Evolutionary conservation across 2,113 vertebrate genomes (phyloP).

Genomic region (Mus spicilegus): DNA sequence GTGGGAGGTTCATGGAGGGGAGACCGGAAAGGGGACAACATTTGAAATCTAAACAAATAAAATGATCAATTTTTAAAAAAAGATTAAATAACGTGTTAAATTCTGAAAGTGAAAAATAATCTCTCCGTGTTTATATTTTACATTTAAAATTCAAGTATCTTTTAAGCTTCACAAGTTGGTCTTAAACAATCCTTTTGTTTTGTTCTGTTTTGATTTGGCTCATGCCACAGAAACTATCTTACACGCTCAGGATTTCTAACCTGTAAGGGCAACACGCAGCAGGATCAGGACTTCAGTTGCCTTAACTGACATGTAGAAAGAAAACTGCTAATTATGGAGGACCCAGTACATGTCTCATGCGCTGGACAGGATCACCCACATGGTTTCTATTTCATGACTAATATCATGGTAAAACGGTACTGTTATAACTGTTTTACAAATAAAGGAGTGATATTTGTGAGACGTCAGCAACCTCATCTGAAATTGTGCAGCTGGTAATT

Average conservation of each 20-base stretch:
- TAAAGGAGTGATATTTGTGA: neutral
- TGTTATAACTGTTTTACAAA: constrained; percentile 20
- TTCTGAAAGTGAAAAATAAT: constrained; percentile 20
- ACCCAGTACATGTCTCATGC: neutral
- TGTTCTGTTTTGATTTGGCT: constrained; percentile 15
- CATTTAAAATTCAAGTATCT: constrained; percentile 39
- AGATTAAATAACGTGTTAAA: neutral
- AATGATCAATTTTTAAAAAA: constrained; percentile 12
- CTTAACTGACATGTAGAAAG: neutral
- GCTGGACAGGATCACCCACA: neutral
- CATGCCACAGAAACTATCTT: neutral
- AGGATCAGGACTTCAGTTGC: neutral
- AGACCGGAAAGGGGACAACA: no score
- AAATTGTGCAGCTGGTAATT: constrained; percentile 9
- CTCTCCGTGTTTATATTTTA: constrained; percentile 9
- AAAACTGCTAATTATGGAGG: constrained; percentile 5
- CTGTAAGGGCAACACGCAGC: neutral
- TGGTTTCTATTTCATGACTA: neutral
- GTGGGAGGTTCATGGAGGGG: no score
- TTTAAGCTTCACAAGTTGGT: constrained; percentile 18
- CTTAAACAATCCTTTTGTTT: neutral
- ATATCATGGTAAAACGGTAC: neutral
- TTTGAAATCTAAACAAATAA: no score
- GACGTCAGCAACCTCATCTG: neutral
- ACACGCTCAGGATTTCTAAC: neutral